Conservation (phyloP, 2,797 vertebrate species). For the Nyctibius grandis region DNA sequence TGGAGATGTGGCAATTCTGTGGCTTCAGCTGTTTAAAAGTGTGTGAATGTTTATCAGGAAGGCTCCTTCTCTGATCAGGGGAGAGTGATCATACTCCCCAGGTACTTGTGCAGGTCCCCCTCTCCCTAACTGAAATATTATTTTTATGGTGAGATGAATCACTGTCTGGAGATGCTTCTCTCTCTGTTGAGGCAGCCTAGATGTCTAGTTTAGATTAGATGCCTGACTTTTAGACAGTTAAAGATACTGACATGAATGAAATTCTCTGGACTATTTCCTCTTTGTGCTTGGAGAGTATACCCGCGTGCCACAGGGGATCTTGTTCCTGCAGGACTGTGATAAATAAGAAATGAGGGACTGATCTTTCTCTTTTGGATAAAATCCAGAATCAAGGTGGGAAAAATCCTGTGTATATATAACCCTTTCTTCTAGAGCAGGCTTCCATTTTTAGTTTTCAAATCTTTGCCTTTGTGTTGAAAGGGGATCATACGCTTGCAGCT, state of each 20-base stretch:
- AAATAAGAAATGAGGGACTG: not conserved
- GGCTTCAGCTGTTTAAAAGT: not conserved
- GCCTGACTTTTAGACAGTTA: conserved; percentile 12
- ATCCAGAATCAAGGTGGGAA: not conserved
- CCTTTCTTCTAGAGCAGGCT: not conserved
- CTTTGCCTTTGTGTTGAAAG: not conserved
- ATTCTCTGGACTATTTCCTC: not conserved
- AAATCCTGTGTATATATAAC: not conserved
- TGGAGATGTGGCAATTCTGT: not conserved
- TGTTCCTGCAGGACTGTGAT: not conserved
- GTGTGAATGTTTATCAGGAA: not conserved
- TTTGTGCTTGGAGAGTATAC: not conserved
- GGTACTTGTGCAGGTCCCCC: not conserved
- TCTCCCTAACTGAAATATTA: not conserved
- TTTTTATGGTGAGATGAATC: conserved; percentile 41
- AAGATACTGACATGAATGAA: conserved; percentile 23
- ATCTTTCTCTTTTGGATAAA: not conserved
- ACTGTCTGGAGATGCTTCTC: conserved; percentile 25
- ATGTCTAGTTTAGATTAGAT: conserved; percentile 59
- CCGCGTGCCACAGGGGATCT: not conserved
- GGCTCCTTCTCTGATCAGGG: not conserved
- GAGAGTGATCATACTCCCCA: not conserved
- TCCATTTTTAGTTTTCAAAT: not conserved
- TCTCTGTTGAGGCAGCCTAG: conserved; percentile 17
- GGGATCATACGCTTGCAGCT: not conserved